Conservation (phyloP, 1,140 invertebrate species). For the Araneus ventricosus region DNA sequence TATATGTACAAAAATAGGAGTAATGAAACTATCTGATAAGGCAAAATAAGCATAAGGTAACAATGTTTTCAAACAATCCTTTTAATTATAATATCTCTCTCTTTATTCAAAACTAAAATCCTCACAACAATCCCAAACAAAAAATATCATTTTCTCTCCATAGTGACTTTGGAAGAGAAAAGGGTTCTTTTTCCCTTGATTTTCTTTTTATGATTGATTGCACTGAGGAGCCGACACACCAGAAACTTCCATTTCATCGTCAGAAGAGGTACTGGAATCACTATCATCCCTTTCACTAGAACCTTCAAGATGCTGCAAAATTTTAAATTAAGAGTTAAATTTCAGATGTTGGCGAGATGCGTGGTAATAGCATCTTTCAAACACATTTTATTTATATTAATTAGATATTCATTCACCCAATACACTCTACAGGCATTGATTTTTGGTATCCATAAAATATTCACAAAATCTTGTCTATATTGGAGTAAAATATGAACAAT, state of each 20-base stretch:
- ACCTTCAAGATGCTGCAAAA: not conserved
- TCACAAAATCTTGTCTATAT: no score
- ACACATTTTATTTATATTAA: no score
- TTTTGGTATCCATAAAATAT: no score
- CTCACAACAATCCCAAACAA: conserved; percentile 21
- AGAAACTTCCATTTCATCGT: not conserved
- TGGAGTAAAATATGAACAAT: no score
- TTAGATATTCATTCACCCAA: no score
- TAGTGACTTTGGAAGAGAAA: not conserved
- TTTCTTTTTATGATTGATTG: conserved; percentile 36
- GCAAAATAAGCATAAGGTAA: not conserved
- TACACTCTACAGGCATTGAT: no score
- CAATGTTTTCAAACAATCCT: not conserved
- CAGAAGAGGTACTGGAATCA: conserved; percentile 22
- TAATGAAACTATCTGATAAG: not conserved
- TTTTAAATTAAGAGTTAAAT: not conserved
- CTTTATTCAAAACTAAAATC: conserved; percentile 9
- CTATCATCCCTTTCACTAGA: not conserved
- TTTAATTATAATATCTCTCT: not conserved
- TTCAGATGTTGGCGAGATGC: no score
- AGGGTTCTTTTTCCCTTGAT: not conserved
- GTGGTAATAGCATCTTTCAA: no score
- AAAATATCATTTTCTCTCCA: not conserved
- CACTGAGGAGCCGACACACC: not conserved
- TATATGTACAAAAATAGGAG: conserved; percentile 29